Conservation (phyloP, 2,888 invertebrate genomes). For the Neocrepidodera transversa region DNA sequence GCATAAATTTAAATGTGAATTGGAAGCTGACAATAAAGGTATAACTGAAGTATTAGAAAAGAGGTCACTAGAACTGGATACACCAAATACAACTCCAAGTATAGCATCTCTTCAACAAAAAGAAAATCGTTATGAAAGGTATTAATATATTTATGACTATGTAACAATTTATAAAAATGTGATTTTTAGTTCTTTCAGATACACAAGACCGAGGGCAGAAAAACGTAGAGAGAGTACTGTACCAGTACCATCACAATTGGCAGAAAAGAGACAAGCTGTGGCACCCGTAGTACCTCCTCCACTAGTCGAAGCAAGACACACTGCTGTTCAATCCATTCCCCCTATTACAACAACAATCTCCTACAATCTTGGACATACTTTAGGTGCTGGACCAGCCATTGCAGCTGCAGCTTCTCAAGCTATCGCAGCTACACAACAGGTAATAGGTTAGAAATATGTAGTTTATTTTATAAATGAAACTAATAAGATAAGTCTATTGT, state of each 20-base stretch:
- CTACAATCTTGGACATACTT: slow-evolving; percentile 78
- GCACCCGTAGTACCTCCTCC: slow-evolving; percentile 47
- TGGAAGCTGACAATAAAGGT: slow-evolving; percentile 98
- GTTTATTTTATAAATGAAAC: neutral
- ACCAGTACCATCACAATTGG: slow-evolving; percentile 55
- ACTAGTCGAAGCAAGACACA: slow-evolving; percentile 50
- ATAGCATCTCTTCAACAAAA: slow-evolving; percentile 75
- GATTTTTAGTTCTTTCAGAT: slow-evolving; percentile 43
- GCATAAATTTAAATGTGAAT: slow-evolving; percentile 97
- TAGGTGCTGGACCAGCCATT: slow-evolving; percentile 86
- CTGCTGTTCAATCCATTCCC: slow-evolving; percentile 39
- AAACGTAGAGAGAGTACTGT: slow-evolving; percentile 77
- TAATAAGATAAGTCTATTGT: neutral
- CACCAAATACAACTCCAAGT: slow-evolving; percentile 61
- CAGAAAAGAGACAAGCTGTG: slow-evolving; percentile 60
- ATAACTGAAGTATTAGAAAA: slow-evolving; percentile 96
- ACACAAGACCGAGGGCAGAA: slow-evolving; percentile 67
- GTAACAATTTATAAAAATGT: too few relatives aligned
- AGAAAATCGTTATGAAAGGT: slow-evolving; percentile 74
- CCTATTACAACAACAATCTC: slow-evolving; percentile 61
- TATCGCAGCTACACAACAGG: slow-evolving; percentile 93
- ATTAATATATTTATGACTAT: too few relatives aligned
- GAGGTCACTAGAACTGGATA: slow-evolving; percentile 88
- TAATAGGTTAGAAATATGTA: slow-evolving; percentile 47
- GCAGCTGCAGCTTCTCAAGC: slow-evolving; percentile 96